Base-by-base conservation (phyloP, 2,113 vertebrate species). In the Vicugna pacos region DNA sequence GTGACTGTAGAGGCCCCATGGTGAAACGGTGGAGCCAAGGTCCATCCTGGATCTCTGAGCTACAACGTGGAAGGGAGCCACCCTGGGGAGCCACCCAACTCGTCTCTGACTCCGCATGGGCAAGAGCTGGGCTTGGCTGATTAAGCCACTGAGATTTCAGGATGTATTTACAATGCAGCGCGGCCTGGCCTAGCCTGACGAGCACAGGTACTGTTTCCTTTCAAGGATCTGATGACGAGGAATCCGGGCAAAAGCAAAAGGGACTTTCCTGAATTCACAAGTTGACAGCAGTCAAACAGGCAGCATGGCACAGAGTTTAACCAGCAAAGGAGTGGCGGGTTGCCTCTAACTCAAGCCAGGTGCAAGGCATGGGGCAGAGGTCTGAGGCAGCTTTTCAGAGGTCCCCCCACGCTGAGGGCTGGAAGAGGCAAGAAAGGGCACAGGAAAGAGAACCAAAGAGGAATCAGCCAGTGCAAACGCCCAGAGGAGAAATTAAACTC, bases 311-410 rank as follows among this genome's bases (percentile, higher is more conserved):
- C 14, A 82, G 69, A 70, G 7, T 19, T 15, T 10, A 35, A 8
- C 0, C 0, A 22, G 81, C 0, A 1, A 5, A n/a, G 15, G 20
- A 2, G 32, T 24, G 54, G 3, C 30, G 0, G 17, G 19, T 5
- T 8, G 64, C n/a, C 75, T 67, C 81, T 6, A 17, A n/a, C 46
- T 12, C 15, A 6, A 32, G 54, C 72, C 20, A 20, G 30, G 50
- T 0, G 15, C 32, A 19, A 52, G 70, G 72, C 50, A 5, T 50
- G 17, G 2, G 42, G 65, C 16, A 17, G 30, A 93, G 16, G 75
- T 17, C 72, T 50, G 26, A 48, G 56, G 19, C 3, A 46, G 8
- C 48, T 0, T 24, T 11, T 52, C 10, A 2, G 26, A 15, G 50
- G 64, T 1, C 35, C 26, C 24, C 32, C 69, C 15, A 12, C 0